Base-by-base conservation (phyloP, 2,888 invertebrate species). In the Coelinius sp. region DNA sequence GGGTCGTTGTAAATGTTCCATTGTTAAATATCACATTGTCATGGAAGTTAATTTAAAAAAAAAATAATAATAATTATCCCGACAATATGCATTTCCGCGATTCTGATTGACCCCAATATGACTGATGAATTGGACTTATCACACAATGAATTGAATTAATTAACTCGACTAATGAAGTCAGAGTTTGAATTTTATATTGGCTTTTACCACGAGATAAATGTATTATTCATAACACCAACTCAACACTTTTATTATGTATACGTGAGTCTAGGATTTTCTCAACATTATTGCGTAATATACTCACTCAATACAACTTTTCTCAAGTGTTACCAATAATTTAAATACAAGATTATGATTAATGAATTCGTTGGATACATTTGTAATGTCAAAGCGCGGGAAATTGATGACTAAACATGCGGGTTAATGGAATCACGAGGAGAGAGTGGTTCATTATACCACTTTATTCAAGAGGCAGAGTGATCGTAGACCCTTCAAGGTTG, bases 1-100 rank as follows among this genome's bases (percentile, higher is more conserved):
- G 67, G 76, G 76, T 78, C 76, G 71, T 44, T 53, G 63, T 67
- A 71, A 31, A 41, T 71, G 56, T 59, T 24, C 67, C 69, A 74
- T 75, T 75, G 71, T 79, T 75, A 75, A 46, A 31, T 52, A 63
- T 56, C 62, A 25, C 68, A 74, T 75, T 71, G 68, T 49, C 63
- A 56, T 69, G 27, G 44, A 17, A 27, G 27, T 24, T 24, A 22
- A 1, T 59, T 59, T 41, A 5, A 7, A 7, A 38, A 38, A 8
- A 10, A 38, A 38, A 38, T 38, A 5, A 10, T n/a, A 38, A 38
- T 38, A n/a, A n/a, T n/a, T n/a, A n/a, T n/a, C n/a, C n/a, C n/a
- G n/a, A n/a, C n/a, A n/a, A n/a, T n/a, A n/a, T n/a, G n/a, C n/a
- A n/a, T n/a, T n/a, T n/a, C n/a, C n/a, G n/a, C n/a, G n/a, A n/a